Conservation (phyloP, 2,888 invertebrate species). For the Zygothrica quintamaculata region DNA sequence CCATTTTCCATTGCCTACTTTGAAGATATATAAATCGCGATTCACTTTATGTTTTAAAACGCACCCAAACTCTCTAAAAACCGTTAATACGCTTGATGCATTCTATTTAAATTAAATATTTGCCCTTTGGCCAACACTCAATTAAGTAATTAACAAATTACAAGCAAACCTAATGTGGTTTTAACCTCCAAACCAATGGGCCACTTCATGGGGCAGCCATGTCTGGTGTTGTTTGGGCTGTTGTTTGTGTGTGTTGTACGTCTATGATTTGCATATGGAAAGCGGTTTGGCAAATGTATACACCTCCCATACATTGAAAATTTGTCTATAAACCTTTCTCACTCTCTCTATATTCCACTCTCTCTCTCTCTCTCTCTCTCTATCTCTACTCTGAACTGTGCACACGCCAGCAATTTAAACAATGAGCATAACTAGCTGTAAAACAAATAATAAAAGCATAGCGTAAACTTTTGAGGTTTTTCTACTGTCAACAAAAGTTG, state of each 20-base stretch:
- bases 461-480: conserved; percentile 76
- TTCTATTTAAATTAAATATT: conserved; percentile 37
- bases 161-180: conserved; percentile 24
- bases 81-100: conserved; percentile 1
- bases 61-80: no score
- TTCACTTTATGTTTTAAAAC: no score
- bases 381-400: conserved; percentile 6
- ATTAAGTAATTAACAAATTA: conserved; percentile 76
- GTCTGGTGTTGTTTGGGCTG: no score
- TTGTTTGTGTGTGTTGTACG: no score
- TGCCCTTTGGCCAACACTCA: conserved; percentile 62
- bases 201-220: background rate
- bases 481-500: conserved; percentile 75
- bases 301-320: background rate
- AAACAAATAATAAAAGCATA: conserved; percentile 74
- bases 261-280: no score
- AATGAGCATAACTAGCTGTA: conserved; percentile 77
- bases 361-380: background rate
- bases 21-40: conserved; percentile 5
- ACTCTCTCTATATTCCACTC: no score
- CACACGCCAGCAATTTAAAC: conserved; percentile 63
- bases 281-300: no score
- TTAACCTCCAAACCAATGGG: conserved; percentile 8
- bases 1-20: conserved; percentile 23
- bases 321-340: no score